These are phyloP conservation scores for Gambelia wislizenii DNA, from an alignment of 2,797 vertebrate genomes.

Conservation along the genomic window DNA sequence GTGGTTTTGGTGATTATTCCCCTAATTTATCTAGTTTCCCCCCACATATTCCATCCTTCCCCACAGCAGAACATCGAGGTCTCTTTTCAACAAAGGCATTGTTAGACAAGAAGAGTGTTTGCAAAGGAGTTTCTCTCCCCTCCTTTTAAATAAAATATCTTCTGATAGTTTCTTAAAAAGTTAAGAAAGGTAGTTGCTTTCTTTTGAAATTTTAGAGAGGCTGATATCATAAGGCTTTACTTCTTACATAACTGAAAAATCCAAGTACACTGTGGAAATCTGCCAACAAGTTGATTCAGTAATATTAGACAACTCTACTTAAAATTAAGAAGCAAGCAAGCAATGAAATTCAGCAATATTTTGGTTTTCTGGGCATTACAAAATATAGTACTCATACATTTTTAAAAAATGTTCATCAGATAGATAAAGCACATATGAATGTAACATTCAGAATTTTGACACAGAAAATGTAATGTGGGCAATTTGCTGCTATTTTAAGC, in stretches of 20 bases:
- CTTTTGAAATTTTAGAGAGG: slow-evolving; percentile 53
- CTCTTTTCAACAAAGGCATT: slow-evolving; percentile 12
- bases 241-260: slow-evolving; percentile 66
- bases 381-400: slow-evolving; percentile 81
- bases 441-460: slow-evolving; percentile 75
- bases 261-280: slow-evolving; percentile 70
- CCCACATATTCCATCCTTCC: background rate
- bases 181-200: slow-evolving; percentile 41
- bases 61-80: background rate
- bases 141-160: slow-evolving; percentile 45
- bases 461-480: slow-evolving; percentile 75
- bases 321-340: slow-evolving; percentile 71
- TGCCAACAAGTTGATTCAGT: slow-evolving; percentile 49
- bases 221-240: slow-evolving; percentile 47
- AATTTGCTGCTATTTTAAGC: slow-evolving; percentile 76
- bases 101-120: background rate
- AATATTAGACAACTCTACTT: slow-evolving; percentile 47
- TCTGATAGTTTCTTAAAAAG: slow-evolving; percentile 40
- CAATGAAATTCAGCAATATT: slow-evolving; percentile 74
- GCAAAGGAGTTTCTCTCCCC: slow-evolving; percentile 46
- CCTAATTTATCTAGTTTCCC: slow-evolving; percentile 14
- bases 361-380: slow-evolving; percentile 74
- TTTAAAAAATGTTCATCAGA: slow-evolving; percentile 74
- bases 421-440: slow-evolving; percentile 76
- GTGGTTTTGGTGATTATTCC: slow-evolving; percentile 15